These are phyloP conservation scores for Siniperca undulata DNA, from an alignment of 2,797 vertebrate species.

Conservation along the genomic window DNA sequence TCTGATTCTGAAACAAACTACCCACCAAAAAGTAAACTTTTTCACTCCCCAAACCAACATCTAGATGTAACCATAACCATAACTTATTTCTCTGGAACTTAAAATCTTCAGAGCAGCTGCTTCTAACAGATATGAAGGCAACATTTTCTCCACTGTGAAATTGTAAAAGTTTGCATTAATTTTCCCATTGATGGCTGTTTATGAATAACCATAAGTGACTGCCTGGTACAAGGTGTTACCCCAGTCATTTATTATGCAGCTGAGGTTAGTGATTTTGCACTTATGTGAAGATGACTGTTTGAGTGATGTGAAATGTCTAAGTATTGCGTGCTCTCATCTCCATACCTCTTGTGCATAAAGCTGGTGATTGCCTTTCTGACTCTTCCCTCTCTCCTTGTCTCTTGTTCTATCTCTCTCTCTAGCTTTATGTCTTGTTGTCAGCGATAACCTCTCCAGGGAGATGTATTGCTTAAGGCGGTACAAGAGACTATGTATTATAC, in stretches of 20 bases:
- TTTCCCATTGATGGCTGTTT: constrained; percentile 22
- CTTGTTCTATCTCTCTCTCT: constrained; percentile 43
- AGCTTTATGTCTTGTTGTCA: constrained; percentile 77
- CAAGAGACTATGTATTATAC: constrained; percentile 74
- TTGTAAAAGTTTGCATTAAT: constrained; percentile 31
- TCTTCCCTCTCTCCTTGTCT: constrained; percentile 47
- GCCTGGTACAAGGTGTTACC: constrained; percentile 8
- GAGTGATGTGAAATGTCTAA: constrained; percentile 51
- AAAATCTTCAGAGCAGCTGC: constrained; percentile 35
- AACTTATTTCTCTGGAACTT: constrained; percentile 7
- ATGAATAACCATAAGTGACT: constrained; percentile 36
- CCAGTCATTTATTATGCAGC: constrained; percentile 37
- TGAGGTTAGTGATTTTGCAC: constrained; percentile 47
- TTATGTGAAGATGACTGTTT: constrained; percentile 49
- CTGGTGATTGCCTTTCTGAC: constrained; percentile 71
- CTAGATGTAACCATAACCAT: background rate
- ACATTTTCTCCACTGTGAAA: constrained; percentile 7
- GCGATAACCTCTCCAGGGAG: constrained; percentile 78
- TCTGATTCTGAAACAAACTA: background rate
- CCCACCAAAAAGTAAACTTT: background rate
- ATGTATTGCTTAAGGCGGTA: constrained; percentile 86
- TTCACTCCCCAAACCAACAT: background rate
- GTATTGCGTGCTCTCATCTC: constrained; percentile 52
- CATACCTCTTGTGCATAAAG: constrained; percentile 56
- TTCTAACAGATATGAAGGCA: constrained; percentile 35